phyloP scores from a whole-genome alignment of 2,888 invertebrate species.

The Agriotes lineatus region DNA sequence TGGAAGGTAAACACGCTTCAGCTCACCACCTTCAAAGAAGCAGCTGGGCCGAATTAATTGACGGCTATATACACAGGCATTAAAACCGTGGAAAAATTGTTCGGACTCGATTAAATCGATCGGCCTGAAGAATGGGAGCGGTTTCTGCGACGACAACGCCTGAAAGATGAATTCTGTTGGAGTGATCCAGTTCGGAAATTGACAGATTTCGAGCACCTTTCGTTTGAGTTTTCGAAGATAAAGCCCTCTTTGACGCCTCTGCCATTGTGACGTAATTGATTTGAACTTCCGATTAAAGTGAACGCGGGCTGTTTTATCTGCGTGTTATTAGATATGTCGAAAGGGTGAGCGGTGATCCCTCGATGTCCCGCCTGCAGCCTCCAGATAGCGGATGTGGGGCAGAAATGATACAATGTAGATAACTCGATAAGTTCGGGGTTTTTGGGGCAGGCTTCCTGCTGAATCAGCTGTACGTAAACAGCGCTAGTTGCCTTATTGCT shows the following conservation, averaged over 20 bases:
- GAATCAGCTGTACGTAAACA: conserved; percentile 26
- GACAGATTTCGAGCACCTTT: conserved; percentile 37
- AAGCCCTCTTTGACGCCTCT: conserved; percentile 31
- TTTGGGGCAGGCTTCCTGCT: conserved; percentile 24
- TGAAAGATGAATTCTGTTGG: conserved; percentile 31
- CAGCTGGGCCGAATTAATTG: conserved; percentile 22
- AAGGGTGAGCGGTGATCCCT: conserved; percentile 30
- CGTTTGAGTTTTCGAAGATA: conserved; percentile 28
- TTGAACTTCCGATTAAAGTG: conserved; percentile 50
- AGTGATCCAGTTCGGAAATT: conserved; percentile 33
- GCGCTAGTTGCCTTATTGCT: conserved; percentile 14
- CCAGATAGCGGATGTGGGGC: conserved; percentile 34
- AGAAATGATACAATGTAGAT: conserved; percentile 37
- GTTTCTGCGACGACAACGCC: neutral
- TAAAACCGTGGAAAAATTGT: neutral
- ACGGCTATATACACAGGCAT: conserved; percentile 18
- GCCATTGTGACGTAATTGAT: conserved; percentile 47
- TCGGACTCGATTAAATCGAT: too few species aligned
- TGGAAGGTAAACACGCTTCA: conserved; percentile 24
- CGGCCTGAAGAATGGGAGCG: too few species aligned
- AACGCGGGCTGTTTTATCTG: conserved; percentile 50
- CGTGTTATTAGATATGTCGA: conserved; percentile 48
- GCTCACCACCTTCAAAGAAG: conserved; percentile 29
- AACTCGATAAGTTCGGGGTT: conserved; percentile 35
- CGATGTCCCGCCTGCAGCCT: conserved; percentile 30